phyloP scores from a whole-genome alignment of 2,888 invertebrate genomes.

The Acleris laterana region DNA sequence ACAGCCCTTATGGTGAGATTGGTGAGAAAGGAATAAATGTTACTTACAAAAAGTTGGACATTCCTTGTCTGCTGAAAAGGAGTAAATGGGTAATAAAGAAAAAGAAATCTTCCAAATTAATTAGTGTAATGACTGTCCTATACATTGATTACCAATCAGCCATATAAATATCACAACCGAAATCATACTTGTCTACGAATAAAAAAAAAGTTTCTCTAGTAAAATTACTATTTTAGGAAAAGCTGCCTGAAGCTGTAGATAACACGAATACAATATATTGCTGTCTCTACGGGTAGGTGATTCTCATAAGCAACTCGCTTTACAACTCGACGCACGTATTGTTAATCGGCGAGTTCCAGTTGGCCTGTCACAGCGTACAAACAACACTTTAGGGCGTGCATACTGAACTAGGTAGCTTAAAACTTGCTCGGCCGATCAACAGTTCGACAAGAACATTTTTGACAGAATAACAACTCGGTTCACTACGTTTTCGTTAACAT shows the following conservation, averaged over 20 bases:
- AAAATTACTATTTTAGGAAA: constrained; percentile 43
- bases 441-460: too few relatives aligned
- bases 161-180: constrained; percentile 73
- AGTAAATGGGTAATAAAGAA: constrained; percentile 27
- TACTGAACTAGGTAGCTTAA: too few relatives aligned
- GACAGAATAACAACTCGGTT: constrained; percentile 25
- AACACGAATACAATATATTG: constrained; percentile 45
- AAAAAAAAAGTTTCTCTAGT: constrained; percentile 41
- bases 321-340: too few relatives aligned
- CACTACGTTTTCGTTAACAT: constrained; percentile 49
- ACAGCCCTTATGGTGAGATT: too few relatives aligned
- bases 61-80: not conserved
- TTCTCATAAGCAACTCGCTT: too few relatives aligned
- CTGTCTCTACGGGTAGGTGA: constrained; percentile 48
- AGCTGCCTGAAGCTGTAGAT: constrained; percentile 49
- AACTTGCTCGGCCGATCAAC: too few relatives aligned
- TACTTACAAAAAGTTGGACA: too few relatives aligned
- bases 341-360: too few relatives aligned
- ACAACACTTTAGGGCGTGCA: too few relatives aligned
- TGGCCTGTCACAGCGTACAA: too few relatives aligned
- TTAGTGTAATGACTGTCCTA: constrained; percentile 59
- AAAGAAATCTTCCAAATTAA: constrained; percentile 46
- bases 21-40: too few relatives aligned
- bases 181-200: constrained; percentile 47
- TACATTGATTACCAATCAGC: constrained; percentile 65